Percentiles rank a stretch among this genome's conserved stretches.
Conservation (phyloP, 2,797 vertebrate genomes). For the Bovichtus variegatus region DNA sequence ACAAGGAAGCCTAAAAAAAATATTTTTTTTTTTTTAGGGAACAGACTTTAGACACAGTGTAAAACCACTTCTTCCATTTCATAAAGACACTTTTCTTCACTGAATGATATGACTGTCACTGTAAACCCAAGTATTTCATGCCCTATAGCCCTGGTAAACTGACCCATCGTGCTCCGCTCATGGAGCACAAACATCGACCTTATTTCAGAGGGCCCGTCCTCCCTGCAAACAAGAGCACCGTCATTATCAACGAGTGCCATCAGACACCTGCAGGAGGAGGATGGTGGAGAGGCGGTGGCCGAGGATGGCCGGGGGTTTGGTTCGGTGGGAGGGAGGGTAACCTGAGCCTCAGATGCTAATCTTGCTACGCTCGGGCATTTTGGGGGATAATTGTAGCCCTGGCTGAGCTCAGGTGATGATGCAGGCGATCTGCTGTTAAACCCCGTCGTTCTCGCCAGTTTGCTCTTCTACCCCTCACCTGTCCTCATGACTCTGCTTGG, state of each 20-base stretch:
- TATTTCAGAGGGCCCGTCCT: slow-evolving; percentile 70
- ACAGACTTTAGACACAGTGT: background rate
- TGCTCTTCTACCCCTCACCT: slow-evolving; percentile 67
- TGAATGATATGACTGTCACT: slow-evolving; percentile 38
- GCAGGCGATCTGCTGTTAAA: slow-evolving; percentile 77
- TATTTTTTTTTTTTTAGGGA: background rate
- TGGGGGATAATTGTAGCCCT: slow-evolving; percentile 87
- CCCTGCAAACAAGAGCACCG: slow-evolving; percentile 76
- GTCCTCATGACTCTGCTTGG: slow-evolving; percentile 47
- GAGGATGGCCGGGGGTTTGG: slow-evolving; percentile 60
- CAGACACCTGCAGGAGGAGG: slow-evolving; percentile 82
- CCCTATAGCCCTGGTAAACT: slow-evolving; percentile 73
- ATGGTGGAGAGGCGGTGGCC: slow-evolving; percentile 58
- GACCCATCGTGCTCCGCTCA: slow-evolving; percentile 67
- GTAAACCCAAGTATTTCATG: slow-evolving; percentile 70
- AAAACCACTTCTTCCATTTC: background rate
- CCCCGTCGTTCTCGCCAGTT: slow-evolving; percentile 61
- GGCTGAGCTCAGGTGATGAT: slow-evolving; percentile 81
- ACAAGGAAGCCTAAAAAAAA: background rate
- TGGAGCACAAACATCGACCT: slow-evolving; percentile 77
- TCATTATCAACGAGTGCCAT: slow-evolving; percentile 86
- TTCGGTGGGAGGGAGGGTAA: slow-evolving; percentile 76
- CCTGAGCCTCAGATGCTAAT: slow-evolving; percentile 85
- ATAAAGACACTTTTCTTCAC: slow-evolving; percentile 16
- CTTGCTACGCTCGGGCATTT: slow-evolving; percentile 81